phyloP scores from a whole-genome alignment of 2,888 invertebrate genomes.

The Desoria tigrina region DNA sequence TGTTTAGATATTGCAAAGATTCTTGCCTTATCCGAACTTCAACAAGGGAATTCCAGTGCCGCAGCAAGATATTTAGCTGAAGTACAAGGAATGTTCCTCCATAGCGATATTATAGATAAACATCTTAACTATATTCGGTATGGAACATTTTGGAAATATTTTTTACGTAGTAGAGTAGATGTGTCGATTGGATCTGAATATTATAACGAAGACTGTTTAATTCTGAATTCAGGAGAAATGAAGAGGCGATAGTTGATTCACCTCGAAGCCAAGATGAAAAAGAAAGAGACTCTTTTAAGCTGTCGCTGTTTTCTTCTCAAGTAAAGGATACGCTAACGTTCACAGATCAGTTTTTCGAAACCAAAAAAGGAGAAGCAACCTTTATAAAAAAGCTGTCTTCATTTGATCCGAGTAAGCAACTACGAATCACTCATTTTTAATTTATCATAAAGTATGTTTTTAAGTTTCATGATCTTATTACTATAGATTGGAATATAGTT shows the following conservation, averaged over 20 bases:
- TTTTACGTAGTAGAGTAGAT: too few species aligned
- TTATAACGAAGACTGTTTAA: too few species aligned
- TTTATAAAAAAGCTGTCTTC: conserved; percentile 26
- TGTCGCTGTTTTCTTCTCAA: conserved; percentile 30
- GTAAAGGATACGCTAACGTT: conserved; percentile 28
- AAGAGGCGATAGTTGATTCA: conserved; percentile 17
- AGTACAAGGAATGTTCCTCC: conserved; percentile 27
- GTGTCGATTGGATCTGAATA: too few species aligned
- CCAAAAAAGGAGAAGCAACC: not conserved
- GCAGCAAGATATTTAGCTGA: conserved; percentile 21
- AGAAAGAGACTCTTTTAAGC: conserved; percentile 7
- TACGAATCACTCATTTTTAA: not conserved
- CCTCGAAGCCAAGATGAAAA: not conserved
- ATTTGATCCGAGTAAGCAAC: conserved; percentile 26
- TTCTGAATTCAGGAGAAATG: conserved; percentile 22
- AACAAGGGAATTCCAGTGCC: conserved; percentile 16
- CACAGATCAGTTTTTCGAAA: conserved; percentile 11
- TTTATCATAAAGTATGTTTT: not conserved
- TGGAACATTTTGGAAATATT: not conserved
- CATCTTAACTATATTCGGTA: conserved; percentile 34
- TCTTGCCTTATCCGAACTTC: conserved; percentile 18
- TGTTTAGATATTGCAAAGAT: conserved; percentile 24
- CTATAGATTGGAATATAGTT: conserved; percentile 47
- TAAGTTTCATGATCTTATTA: not conserved
- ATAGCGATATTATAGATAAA: conserved; percentile 35